A percentile compares a stretch with the other conserved stretches of the same genome.
Conservation (phyloP, 2,797 vertebrate species). For the Myripristis murdjan region DNA sequence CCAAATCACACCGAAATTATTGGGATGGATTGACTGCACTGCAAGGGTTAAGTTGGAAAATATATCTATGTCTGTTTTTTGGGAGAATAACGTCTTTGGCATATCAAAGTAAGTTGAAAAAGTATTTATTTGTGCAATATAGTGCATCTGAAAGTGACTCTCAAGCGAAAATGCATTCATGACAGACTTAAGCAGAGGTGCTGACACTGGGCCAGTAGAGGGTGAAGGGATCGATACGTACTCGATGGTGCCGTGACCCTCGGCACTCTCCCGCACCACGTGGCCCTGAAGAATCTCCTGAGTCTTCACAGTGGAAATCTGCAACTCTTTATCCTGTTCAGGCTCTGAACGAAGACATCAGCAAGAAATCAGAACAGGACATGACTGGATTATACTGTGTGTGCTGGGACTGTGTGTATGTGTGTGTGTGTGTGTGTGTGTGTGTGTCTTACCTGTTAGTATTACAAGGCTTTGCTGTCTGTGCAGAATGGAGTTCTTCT, state of each 20-base stretch:
- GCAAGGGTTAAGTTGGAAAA: no score
- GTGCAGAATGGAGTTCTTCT: conserved; percentile 67
- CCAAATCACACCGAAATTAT: no score
- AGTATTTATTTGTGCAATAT: conserved; percentile 2
- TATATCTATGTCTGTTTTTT: no score
- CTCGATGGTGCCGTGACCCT: conserved; percentile 94
- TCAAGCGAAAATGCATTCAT: conserved; percentile 28
- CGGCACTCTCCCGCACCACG: conserved; percentile 88
- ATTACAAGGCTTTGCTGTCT: conserved; percentile 83
- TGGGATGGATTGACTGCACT: no score
- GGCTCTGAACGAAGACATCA: conserved; percentile 71
- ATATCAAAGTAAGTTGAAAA: accelerated
- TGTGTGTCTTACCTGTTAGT: conserved; percentile 76
- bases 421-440: neutral
- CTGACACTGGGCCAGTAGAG: conserved; percentile 44
- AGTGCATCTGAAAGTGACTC: conserved; percentile 11
- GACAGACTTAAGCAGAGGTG: conserved; percentile 29
- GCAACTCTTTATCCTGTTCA: conserved; percentile 79
- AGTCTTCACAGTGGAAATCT: conserved; percentile 90
- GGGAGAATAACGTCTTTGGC: no score
- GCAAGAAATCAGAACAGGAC: conserved; percentile 23
- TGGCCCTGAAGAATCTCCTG: conserved; percentile 91
- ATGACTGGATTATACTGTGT: neutral
- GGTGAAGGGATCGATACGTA: conserved; percentile 81
- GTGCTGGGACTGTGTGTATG: neutral